Base-by-base conservation (phyloP, 2,113 vertebrate species). In the Saimiri boliviensis region DNA sequence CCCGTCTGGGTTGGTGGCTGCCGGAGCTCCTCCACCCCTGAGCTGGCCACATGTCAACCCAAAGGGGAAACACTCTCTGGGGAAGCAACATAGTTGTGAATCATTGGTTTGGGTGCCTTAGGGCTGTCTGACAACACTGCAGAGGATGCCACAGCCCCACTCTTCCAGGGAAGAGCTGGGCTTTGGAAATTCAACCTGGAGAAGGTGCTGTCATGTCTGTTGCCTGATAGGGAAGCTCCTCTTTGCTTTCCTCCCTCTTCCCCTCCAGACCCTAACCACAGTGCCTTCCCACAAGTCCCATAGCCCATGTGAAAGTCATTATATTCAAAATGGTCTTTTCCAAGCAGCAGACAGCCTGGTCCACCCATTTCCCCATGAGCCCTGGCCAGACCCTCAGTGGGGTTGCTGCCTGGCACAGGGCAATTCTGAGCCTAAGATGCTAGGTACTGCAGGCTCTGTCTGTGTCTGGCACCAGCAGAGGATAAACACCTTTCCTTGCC, bases 301-400 rank as follows among this genome's bases (percentile, higher is more conserved):
- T 88, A 84, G 90, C 42, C 92, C 96, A 97, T 94, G 95, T 95
- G 96, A 97, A 97, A 97, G 86, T 91, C 90, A 96, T 97, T 97
- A 86, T 68, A 83, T 91, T 96, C 94, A 71, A 92, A 96, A 90
- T 32, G 66, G 88, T 68, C 94, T 94, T 92, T 86, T 88, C 89
- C 81, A 56, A 93, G 79, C 92, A 86, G 6, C 86, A 94, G 81
- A 70, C 90, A 93, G 56, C 85, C 87, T n/a, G 25, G 77, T 93
- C 90, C 95, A 42, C 83, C 82, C 95, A 54, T 21, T 52, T 52
- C 85, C 8, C 66, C 37, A 11, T 17, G 47, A 79, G 87, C 81
- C 49, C 71, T 30, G 58, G 87, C 86, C 68, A 40, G 96, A 45
- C 86, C 96, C 74, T 95, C 82, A 11, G 42, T 14, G n/a, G 82